Base-by-base conservation (phyloP, 2,888 invertebrate species). In the Pocota personata region DNA sequence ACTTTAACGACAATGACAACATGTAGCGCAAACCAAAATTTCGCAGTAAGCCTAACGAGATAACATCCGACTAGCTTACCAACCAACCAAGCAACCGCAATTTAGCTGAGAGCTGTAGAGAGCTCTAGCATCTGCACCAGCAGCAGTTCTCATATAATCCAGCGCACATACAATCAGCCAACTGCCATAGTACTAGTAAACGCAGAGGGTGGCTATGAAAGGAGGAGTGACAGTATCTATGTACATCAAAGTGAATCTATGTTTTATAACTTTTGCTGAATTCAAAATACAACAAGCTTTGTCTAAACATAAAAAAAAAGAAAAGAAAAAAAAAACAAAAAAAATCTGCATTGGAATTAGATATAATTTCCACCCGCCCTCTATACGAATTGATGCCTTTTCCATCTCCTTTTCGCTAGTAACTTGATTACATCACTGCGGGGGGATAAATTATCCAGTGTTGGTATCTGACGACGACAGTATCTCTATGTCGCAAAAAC, bases 51-150 rank as follows among this genome's bases (percentile, higher is more conserved):
- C 60, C 48, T 35, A 55, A 21, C 16, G 50, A 64, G 30, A 80
- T 46, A 79, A 58, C 66, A 79, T 58, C 66, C 57, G 79, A 71
- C 57, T 71, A 69, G 55, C 69, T 82, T 71, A 69, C 82, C 75
- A 82, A 48, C 55, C 55, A 71, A 43, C 52, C 66, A 72, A 43
- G 58, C 52, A 58, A 64, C 71, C 55, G 64, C 71, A 66, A 60
- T 52, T 72, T 58, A 71, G 71, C 66, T 57, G 64, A 76, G 57
- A 71, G 57, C 71, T 71, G 50, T 52, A 46, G 16, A 52, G 32
- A 27, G 62, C 64, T 76, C 57, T 71, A 60, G 71, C 71, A 46
- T 75, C 46, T 69, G 62, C 67, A 82, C 48, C 46, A 57, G 21
- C 75, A 55, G 35, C 43, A 66, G 55, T 57, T 75, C 43, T 46